A percentile compares a stretch with the other conserved stretches of the same genome.
Evolutionary conservation across 2,888 invertebrate genomes (phyloP).

Genomic region (Geotrupes spiniger): DNA sequence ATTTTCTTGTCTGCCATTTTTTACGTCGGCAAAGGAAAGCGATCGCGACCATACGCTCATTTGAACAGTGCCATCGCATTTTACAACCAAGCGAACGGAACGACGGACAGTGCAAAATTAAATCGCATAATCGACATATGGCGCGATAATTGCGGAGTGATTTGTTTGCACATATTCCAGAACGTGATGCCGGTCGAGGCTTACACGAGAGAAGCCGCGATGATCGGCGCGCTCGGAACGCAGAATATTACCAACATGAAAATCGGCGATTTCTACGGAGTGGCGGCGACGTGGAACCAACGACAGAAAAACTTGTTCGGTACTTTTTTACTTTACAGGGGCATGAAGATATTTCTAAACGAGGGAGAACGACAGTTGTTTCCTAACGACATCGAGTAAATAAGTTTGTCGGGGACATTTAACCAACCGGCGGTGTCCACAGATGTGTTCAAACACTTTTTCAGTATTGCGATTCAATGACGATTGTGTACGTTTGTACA

Average conservation of each 20-base stretch:
- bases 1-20: constrained; percentile 85
- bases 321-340: constrained; percentile 73
- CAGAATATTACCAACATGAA: constrained; percentile 75
- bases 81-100: constrained; percentile 55
- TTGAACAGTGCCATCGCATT: constrained; percentile 80
- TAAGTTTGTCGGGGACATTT: background rate
- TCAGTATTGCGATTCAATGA: too few species aligned
- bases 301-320: constrained; percentile 73
- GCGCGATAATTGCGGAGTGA: constrained; percentile 77
- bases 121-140: constrained; percentile 84
- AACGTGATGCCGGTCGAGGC: constrained; percentile 91
- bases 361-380: constrained; percentile 88
- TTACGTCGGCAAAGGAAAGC: constrained; percentile 87
- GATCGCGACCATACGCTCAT: constrained; percentile 85
- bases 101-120: constrained; percentile 60
- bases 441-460: too few species aligned
- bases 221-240: constrained; percentile 85
- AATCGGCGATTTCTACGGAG: constrained; percentile 80
- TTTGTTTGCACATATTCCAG: constrained; percentile 88
- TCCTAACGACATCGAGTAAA: constrained; percentile 64
- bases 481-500: too few species aligned
- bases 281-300: constrained; percentile 68
- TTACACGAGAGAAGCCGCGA: constrained; percentile 88
- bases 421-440: too few species aligned
- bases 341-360: constrained; percentile 77